A percentile compares a stretch with the other conserved stretches of the same genome.
These are phyloP conservation scores for Montipora capricornis DNA, from an alignment of 64 coral and sea anemone genomes.

Conservation along the genomic window DNA sequence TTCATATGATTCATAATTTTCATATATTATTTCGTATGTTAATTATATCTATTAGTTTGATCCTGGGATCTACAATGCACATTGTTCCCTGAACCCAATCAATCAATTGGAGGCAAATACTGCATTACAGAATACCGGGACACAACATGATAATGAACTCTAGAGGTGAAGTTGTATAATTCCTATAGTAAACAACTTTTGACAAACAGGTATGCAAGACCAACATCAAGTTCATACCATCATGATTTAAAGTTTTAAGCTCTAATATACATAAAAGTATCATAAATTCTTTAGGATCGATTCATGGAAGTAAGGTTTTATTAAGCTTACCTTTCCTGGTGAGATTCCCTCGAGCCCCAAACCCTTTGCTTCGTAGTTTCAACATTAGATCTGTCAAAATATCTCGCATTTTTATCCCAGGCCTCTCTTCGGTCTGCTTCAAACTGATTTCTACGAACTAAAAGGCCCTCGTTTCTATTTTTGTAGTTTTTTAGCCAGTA, in stretches of 20 bases:
- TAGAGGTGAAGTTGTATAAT: no score
- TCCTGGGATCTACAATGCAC: no score
- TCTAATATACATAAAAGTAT: neutral
- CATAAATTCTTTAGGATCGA: neutral
- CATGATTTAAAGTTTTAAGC: neutral
- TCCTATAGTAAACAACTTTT: no score
- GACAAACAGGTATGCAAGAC: no score
- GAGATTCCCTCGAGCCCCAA: constrained; percentile 87
- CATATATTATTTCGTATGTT: no score
- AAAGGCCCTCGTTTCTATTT: constrained; percentile 87
- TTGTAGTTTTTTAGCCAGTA: constrained; percentile 99
- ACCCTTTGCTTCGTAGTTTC: constrained; percentile 97
- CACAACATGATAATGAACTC: no score
- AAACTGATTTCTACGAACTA: constrained; percentile 93
- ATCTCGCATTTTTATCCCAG: constrained; percentile 93
- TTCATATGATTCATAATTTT: no score
- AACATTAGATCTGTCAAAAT: constrained; percentile 93
- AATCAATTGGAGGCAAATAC: no score
- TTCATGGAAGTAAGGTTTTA: neutral
- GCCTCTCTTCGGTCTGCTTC: constrained; percentile 94
- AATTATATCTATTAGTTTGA: no score
- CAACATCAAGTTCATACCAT: no score
- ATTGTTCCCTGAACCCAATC: no score
- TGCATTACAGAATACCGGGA: no score
- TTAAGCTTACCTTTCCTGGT: constrained; percentile 76